phyloP scores from a whole-genome alignment of 2,888 invertebrate species.

The Bimastos eiseni region DNA sequence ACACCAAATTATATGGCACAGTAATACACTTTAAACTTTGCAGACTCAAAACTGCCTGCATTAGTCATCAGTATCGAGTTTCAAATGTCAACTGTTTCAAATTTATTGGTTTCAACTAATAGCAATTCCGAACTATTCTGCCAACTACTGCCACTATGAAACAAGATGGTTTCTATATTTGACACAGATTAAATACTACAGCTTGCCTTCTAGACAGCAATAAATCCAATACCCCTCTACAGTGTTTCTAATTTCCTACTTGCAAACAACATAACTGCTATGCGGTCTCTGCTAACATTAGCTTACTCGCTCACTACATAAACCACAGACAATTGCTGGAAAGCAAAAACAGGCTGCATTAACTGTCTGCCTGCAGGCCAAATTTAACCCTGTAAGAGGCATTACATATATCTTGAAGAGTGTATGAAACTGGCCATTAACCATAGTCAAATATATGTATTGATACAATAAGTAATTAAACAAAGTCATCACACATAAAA shows the following conservation, averaged over 20 bases:
- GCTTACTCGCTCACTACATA: neutral
- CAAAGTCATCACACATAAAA: no score
- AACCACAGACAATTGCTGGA: neutral
- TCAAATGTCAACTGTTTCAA: neutral
- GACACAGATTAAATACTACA: neutral
- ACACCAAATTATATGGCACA: neutral
- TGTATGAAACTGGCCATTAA: neutral
- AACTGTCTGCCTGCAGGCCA: neutral
- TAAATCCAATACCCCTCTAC: neutral
- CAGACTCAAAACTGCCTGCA: neutral
- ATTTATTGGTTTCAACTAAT: neutral
- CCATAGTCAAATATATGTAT: no score
- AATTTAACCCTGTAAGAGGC: neutral
- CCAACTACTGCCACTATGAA: neutral
- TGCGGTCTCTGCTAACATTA: neutral
- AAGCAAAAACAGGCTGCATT: neutral
- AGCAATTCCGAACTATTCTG: neutral
- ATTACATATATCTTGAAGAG: neutral
- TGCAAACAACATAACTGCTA: neutral
- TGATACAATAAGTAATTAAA: no score
- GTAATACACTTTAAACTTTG: neutral
- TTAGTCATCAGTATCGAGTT: no score
- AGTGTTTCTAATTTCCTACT: neutral
- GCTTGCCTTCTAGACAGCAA: neutral
- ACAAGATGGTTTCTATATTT: neutral